A percentile compares a stretch with the other conserved stretches of the same genome.
phyloP scores from a whole-genome alignment of 35 echinoderm and acorn worm species.

The Heliocidaris tuberculata region DNA sequence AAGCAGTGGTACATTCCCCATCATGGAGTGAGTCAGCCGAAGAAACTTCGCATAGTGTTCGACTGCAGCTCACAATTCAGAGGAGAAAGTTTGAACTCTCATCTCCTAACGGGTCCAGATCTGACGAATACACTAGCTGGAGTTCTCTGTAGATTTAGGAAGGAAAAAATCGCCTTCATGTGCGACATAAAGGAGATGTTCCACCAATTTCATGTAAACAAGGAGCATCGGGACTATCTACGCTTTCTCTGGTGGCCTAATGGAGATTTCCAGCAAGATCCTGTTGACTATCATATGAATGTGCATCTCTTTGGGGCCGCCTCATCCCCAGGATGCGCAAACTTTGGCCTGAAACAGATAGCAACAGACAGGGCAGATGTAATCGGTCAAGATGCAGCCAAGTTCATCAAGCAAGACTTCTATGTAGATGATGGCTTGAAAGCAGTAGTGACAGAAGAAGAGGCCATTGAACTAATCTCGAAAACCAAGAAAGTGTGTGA shows the following conservation, averaged over 20 bases:
- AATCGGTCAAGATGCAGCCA: slow-evolving; percentile 48
- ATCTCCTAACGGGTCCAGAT: slow-evolving; percentile 70
- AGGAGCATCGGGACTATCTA: slow-evolving; percentile 61
- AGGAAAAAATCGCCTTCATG: slow-evolving; percentile 66
- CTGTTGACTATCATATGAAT: slow-evolving; percentile 48
- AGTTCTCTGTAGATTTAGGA: slow-evolving; percentile 67
- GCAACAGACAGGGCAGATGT: slow-evolving; percentile 52
- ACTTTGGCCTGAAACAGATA: slow-evolving; percentile 68
- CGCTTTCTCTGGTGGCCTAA: slow-evolving; percentile 73
- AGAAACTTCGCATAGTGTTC: slow-evolving; percentile 33
- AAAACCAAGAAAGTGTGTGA: slow-evolving; percentile 49
- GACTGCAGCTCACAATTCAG: slow-evolving; percentile 49
- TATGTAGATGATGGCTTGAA: slow-evolving; percentile 83
- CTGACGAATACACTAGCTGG: slow-evolving; percentile 70
- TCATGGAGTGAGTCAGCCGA: slow-evolving; percentile 68
- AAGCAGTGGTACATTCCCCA: slow-evolving; percentile 71
- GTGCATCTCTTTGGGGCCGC: slow-evolving; percentile 67
- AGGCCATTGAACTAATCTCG: slow-evolving; percentile 51
- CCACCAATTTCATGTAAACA: slow-evolving; percentile 55
- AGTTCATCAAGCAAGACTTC: slow-evolving; percentile 63
- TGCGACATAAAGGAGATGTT: slow-evolving; percentile 80
- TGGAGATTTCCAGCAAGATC: slow-evolving; percentile 40
- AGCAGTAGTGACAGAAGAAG: slow-evolving; percentile 50
- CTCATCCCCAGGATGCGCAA: slow-evolving; percentile 68
- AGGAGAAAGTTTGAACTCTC: slow-evolving; percentile 63